Conservation (phyloP, 2,113 vertebrate genomes). For the Callospermophilus lateralis region DNA sequence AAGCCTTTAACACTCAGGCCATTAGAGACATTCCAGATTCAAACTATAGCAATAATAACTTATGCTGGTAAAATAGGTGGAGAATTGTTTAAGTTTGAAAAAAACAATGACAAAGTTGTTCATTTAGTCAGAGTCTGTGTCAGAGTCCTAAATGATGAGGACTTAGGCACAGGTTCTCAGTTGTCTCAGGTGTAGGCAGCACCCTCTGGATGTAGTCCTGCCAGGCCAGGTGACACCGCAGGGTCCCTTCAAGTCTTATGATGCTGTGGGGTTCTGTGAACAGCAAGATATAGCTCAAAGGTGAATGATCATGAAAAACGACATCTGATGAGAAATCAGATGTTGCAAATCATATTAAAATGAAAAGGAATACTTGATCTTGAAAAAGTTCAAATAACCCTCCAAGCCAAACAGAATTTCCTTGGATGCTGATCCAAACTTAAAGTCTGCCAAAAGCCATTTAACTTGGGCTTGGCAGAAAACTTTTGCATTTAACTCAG, state of each 20-base stretch:
- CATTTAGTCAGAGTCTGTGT: not conserved
- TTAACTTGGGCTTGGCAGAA: constrained; percentile 55
- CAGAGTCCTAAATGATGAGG: not conserved
- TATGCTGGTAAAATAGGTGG: not conserved
- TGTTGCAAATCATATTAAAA: constrained; percentile 21
- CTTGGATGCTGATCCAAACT: constrained; percentile 21
- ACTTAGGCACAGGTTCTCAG: not conserved
- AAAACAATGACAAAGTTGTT: not conserved
- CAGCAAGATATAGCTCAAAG: constrained; percentile 20
- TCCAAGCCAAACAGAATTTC: constrained; percentile 47
- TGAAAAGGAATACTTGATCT: not conserved
- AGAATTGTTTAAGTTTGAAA: not conserved
- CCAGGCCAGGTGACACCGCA: not conserved
- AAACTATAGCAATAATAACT: not conserved
- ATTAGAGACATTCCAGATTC: not conserved
- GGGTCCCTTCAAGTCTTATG: not conserved
- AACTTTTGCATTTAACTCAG: not conserved
- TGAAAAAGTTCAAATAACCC: constrained; percentile 14
- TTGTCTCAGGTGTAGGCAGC: not conserved
- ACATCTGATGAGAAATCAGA: constrained; percentile 37
- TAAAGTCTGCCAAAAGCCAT: constrained; percentile 16
- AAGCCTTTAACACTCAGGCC: not conserved
- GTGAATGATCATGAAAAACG: not conserved
- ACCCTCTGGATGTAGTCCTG: not conserved
- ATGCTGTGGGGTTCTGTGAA: not conserved